These are phyloP conservation scores for Protomyctophum bolini DNA, from an alignment of 2,113 vertebrate species.

Conservation along the genomic window DNA sequence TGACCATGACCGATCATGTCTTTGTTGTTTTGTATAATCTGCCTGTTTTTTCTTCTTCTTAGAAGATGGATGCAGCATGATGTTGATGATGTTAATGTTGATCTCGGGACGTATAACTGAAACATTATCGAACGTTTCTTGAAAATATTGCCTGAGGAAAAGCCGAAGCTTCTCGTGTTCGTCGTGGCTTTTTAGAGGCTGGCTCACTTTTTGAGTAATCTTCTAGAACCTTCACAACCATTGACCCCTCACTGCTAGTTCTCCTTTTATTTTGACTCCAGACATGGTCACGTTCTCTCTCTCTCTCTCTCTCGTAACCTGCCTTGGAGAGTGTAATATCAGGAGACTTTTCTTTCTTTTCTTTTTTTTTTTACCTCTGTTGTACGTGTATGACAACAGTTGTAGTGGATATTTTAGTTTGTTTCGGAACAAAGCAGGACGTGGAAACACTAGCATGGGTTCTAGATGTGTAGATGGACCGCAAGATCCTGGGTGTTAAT, in stretches of 20 bases:
- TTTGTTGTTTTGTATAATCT: constrained; percentile 30
- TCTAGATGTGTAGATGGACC: constrained; percentile 17
- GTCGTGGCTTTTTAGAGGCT: constrained; percentile 36
- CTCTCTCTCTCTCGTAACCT: constrained; percentile 19
- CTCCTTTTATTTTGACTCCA: not conserved
- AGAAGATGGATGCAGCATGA: constrained; percentile 47
- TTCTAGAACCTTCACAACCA: constrained; percentile 17
- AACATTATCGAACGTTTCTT: constrained; percentile 23
- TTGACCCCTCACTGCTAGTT: constrained; percentile 18
- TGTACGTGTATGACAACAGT: constrained; percentile 9
- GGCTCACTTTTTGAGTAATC: constrained; percentile 24
- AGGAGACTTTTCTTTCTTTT: not conserved
- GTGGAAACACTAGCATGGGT: constrained; percentile 40
- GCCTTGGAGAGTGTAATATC: constrained; percentile 13
- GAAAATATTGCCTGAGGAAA: constrained; percentile 38
- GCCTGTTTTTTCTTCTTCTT: constrained; percentile 36
- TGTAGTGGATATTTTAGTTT: constrained; percentile 42
- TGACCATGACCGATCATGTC: constrained; percentile 27
- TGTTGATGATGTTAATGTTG: constrained; percentile 36
- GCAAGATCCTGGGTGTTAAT: constrained; percentile 6
- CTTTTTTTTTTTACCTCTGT: constrained; percentile 32
- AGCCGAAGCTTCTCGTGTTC: constrained; percentile 35
- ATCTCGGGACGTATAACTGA: constrained; percentile 25
- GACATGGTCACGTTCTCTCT: constrained; percentile 7
- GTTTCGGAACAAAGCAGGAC: constrained; percentile 23